Evolutionary conservation across 2,797 vertebrate species (phyloP).

Genomic region (Macrochelys suwanniensis): DNA sequence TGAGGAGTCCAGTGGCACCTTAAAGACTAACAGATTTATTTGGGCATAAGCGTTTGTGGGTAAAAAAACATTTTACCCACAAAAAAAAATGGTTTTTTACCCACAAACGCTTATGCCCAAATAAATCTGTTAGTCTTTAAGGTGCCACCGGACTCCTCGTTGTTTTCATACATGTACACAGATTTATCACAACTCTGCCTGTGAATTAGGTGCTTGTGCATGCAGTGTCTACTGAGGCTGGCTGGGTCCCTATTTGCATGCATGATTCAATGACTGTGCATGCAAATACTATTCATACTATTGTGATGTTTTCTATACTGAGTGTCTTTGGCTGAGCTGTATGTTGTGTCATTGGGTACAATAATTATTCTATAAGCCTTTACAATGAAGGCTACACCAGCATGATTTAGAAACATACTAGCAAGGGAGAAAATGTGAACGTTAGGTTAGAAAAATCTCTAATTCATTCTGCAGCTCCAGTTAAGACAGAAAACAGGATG

Average conservation of each 20-base stretch:
- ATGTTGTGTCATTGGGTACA: background rate
- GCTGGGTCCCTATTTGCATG: rapidly evolving
- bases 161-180: background rate
- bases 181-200: background rate
- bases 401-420: background rate
- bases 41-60: too few relatives aligned
- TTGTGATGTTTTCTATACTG: background rate
- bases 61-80: too few relatives aligned
- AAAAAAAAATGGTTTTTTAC: too few relatives aligned
- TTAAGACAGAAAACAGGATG: background rate
- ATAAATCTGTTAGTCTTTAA: too few relatives aligned
- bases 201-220: rapidly evolving
- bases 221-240: background rate
- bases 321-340: background rate
- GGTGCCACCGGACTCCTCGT: too few relatives aligned
- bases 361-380: background rate
- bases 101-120: too few relatives aligned
- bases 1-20: too few relatives aligned
- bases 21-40: too few relatives aligned
- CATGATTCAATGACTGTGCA: background rate
- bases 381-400: background rate
- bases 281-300: background rate
- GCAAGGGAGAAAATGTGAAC: background rate
- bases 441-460: background rate
- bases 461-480: background rate